Conservation (phyloP, 2,888 invertebrate genomes). For the Adela reaumurella region DNA sequence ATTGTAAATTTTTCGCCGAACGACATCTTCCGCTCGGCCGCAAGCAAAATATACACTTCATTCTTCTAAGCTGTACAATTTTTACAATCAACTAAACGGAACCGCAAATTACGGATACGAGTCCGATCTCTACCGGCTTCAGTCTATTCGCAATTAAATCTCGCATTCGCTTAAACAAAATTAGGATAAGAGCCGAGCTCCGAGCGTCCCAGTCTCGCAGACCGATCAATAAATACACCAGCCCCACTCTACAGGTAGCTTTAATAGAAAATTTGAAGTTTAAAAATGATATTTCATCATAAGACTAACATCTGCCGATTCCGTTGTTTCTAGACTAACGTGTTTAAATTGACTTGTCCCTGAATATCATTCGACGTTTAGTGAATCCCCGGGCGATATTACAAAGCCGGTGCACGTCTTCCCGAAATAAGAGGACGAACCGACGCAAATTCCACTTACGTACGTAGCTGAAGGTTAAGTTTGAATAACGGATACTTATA, state of each 20-base stretch:
- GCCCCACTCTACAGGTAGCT: too few relatives aligned
- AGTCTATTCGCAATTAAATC: not conserved
- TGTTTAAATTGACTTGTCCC: not conserved
- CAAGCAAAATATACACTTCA: conserved; percentile 50
- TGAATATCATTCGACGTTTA: not conserved
- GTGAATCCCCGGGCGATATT: too few relatives aligned
- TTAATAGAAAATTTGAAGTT: too few relatives aligned
- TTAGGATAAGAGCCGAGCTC: not conserved
- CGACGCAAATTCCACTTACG: too few relatives aligned
- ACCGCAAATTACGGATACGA: not conserved
- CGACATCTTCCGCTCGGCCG: not conserved
- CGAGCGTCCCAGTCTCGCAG: too few relatives aligned
- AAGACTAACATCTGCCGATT: not conserved
- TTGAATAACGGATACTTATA: not conserved
- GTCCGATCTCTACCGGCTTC: not conserved
- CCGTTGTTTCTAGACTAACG: not conserved
- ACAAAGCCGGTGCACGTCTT: too few relatives aligned
- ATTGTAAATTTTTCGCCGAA: too few relatives aligned
- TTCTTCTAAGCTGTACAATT: conserved; percentile 45
- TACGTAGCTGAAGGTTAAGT: not conserved
- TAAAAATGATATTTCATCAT: not conserved
- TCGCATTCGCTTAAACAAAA: not conserved
- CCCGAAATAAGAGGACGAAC: too few relatives aligned
- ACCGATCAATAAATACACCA: too few relatives aligned
- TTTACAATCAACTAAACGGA: conserved; percentile 23